Base-by-base conservation (phyloP, 1,140 invertebrate species). In the Polypedilum pembai region DNA sequence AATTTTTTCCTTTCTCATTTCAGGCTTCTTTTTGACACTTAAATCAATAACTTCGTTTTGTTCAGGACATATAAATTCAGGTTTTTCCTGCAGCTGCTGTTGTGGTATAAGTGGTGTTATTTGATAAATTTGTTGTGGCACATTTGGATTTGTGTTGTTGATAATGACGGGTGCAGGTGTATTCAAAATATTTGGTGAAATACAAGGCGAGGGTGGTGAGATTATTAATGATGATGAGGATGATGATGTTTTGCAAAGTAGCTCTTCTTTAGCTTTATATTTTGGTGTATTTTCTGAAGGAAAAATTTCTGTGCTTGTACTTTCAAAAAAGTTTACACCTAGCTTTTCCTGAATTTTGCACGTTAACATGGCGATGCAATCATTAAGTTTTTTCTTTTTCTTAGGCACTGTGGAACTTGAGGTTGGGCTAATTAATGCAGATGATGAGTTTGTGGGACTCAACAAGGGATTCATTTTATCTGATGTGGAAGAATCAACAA, bases 281-380 rank as follows among this genome's bases (percentile, higher is more conserved):
- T n/a, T n/a, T 40, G 3, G 24, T 40, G 72, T n/a, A 18, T 8
- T 45, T 74, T 20, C 40, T n/a, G 74, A 10, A 33, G 18, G 41
- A 8, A 65, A 21, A 21, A 74, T 21, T 15, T 24, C 21, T 65
- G 40, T 73, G 17, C 7, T 4, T n/a, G 21, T 40, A 40, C n/a
- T 73, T n/a, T 75, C 73, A 20, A 75, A 41, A 40, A 75, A 75
- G 41, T 41, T 21, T 65, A 41, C 66, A 17, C 73, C 73, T 2
- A 82, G 75, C 77, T 83, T 82, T 77, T 83, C 80, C 76, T 83
- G 80, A 65, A 84, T 76, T 79, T 86, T 86, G 63, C 83, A 84
- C 0, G 84, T 85, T 18, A 86, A 77, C 85, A 86, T 85, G 12
- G 85, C 85, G 40, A 86, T 86, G 78, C 85, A 86, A 78, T 85